Evolutionary conservation across 1,140 invertebrate species (phyloP).

Genomic region (Dendrolimus kikuchii): DNA sequence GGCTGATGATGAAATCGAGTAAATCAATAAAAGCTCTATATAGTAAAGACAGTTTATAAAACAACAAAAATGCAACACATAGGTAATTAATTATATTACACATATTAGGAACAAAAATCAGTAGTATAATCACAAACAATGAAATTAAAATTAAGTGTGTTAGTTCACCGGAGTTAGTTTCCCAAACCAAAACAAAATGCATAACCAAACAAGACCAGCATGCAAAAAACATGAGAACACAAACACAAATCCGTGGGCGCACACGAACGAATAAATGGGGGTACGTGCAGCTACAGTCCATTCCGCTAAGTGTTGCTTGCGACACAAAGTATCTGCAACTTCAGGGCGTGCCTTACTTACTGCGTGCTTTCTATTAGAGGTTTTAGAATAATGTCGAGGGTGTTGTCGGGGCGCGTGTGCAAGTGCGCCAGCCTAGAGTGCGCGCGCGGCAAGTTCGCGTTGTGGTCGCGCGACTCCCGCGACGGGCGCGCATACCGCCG

Average conservation of each 20-base stretch:
- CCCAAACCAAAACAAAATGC: conserved; percentile 16
- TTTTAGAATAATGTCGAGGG: conserved; percentile 71
- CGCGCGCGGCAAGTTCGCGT: conserved; percentile 64
- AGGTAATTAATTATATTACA: conserved; percentile 10
- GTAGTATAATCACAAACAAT: conserved; percentile 14
- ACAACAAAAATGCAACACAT: conserved; percentile 1
- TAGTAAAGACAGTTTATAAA: too few relatives aligned
- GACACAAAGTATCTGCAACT: conserved; percentile 36
- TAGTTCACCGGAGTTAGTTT: conserved; percentile 49
- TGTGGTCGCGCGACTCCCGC: conserved; percentile 51
- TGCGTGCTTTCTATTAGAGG: conserved; percentile 72
- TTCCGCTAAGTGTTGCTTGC: conserved; percentile 35
- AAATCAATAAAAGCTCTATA: too few relatives aligned
- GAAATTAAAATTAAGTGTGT: conserved; percentile 26
- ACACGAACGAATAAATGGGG: conserved; percentile 43
- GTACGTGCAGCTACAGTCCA: conserved; percentile 33
- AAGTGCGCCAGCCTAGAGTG: conserved; percentile 21
- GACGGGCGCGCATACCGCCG: conserved; percentile 53
- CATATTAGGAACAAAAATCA: conserved; percentile 15
- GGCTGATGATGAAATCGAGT: background rate
- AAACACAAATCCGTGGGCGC: conserved; percentile 12
- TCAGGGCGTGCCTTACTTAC: conserved; percentile 58
- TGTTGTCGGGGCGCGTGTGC: conserved; percentile 64
- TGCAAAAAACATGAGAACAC: conserved; percentile 31
- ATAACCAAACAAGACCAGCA: conserved; percentile 24